Evolutionary conservation across 23 tunicate genomes (phyloP), one percentile per base, ranked within the genome.

Genomic region (Clavelina lepadiformis): DNA sequence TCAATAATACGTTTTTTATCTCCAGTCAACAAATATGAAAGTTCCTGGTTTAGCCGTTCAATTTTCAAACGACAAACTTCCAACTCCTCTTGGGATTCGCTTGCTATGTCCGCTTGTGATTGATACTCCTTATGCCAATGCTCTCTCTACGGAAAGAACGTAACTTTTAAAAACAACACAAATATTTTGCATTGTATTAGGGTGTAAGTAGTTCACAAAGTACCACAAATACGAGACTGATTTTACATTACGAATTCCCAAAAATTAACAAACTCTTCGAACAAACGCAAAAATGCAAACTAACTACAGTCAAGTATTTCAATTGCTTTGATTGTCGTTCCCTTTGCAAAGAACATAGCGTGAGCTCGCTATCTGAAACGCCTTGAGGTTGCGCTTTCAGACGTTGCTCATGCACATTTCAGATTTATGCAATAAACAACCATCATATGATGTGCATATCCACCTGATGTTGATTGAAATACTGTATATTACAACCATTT

Each of bases 1-100:
- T 84, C 93, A 38, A 84, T 53, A 61, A 84, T 84, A 45, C 93
- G 63, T 23, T 63, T 69, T 56, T 84, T 84, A 44, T 84, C 93
- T 27, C 93, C 93, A 0, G 68, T 56, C 45, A 84, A 55, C 29
- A 84, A 49, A 37, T 57, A 63, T 18, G 68, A 68, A 60, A 84
- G 38, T 61, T 84, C 83, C 37, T 71, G 56, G 54, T 84, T 84
- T 68, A 84, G 56, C 8, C 93, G 78, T 11, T 84, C 93, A 29
- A 72, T 68, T 49, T 77, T 84, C 27, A 26, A 24, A 2, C 70
- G 38, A 27, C 65, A 37, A 18, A 33, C 79, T 30, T 76, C 74
- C 21, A 56, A 64, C 32, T 84, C 93, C 27, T 66, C 20, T 6
- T 33, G 37, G 3, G 75, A 65, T 55, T 84, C 93, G 35, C 62